Percentiles rank a stretch among this genome's conserved stretches.
phyloP scores from a whole-genome alignment of 2,113 vertebrate species.

The Puntigrus tetrazona region DNA sequence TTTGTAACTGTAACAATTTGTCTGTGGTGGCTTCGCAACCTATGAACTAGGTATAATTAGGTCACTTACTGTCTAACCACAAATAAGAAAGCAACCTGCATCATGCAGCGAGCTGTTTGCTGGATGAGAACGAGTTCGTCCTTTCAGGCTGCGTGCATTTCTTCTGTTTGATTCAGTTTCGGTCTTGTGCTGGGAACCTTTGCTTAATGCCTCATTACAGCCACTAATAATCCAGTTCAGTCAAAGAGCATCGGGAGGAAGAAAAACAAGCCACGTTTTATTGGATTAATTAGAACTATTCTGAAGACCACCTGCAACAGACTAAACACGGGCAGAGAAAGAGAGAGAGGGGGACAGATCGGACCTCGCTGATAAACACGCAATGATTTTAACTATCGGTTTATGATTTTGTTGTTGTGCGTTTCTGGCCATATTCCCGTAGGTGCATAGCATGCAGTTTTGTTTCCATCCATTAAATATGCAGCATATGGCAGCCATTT shows the following conservation, averaged over 20 bases:
- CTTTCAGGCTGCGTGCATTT: constrained; percentile 41
- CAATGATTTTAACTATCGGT: constrained; percentile 57
- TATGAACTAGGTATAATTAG: constrained; percentile 54
- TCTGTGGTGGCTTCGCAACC: constrained; percentile 16
- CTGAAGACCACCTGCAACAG: constrained; percentile 76
- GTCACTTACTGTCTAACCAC: constrained; percentile 53
- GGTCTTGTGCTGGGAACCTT: constrained; percentile 55
- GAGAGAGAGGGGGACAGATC: constrained; percentile 55
- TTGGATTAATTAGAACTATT: constrained; percentile 76
- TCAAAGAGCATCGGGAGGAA: constrained; percentile 70
- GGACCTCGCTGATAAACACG: constrained; percentile 55
- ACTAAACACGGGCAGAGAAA: constrained; percentile 65
- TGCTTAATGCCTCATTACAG: constrained; percentile 75
- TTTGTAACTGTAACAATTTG: constrained; percentile 36
- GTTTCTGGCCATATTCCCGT: constrained; percentile 58
- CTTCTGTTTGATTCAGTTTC: constrained; percentile 55
- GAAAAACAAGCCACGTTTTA: constrained; percentile 75
- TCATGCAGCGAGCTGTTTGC: constrained; percentile 40
- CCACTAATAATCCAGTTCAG: constrained; percentile 76
- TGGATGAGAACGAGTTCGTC: constrained; percentile 48
- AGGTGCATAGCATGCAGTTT: constrained; percentile 64
- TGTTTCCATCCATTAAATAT: constrained; percentile 57
- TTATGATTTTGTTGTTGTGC: constrained; percentile 58
- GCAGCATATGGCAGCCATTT: constrained; percentile 70
- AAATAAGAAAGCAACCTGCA: constrained; percentile 49